Base-by-base conservation (phyloP, 2,888 invertebrate species). In the Zygogramma bicolorata region DNA sequence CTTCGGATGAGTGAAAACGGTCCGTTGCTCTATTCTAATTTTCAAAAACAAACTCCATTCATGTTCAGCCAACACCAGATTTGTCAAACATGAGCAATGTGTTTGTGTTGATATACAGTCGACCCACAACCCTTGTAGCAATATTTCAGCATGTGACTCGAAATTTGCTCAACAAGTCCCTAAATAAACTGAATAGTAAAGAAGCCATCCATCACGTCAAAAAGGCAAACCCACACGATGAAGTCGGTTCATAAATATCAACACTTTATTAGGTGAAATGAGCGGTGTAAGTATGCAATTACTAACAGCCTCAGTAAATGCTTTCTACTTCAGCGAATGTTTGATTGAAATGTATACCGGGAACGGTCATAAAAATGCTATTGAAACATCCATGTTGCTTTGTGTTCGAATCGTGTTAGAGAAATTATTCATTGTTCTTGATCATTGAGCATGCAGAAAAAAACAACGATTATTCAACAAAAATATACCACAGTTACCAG, bases 201-300 rank as follows among this genome's bases (percentile, higher is more conserved):
- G 63, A 63, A 58, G 65, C 29, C 70, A 70, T 70, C 65, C 65
- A 65, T 70, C 70, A 70, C 15, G 18, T 49, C 59, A 49, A 49
- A 59, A 68, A 68, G 68, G 68, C 57, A 62, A 62, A 68, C 25
- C 70, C 59, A 65, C 59, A 70, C 70, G 53, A 65, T 65, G 65
- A 53, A 70, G 65, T 65, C 25, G 46, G 49, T 65, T 65, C 65
- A 70, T 70, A 65, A 70, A 70, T 70, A 65, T 70, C 70, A 70
- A 65, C 70, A 70, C 70, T 70, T 70, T 60, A 70, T 70, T 70
- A 70, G 60, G 65, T 70, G 46, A 46, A 46, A 46, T 46, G 46
- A 65, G 18, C 20, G 40, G 60, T 70, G 65, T 70, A 60, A 70
- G 65, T 70, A 65, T 25, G 40, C 65, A 70, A 70, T 70, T 70